A percentile compares a stretch with the other conserved stretches of the same genome.
phyloP scores from a whole-genome alignment of 2,888 invertebrate species.

The Brenthis daphne region DNA sequence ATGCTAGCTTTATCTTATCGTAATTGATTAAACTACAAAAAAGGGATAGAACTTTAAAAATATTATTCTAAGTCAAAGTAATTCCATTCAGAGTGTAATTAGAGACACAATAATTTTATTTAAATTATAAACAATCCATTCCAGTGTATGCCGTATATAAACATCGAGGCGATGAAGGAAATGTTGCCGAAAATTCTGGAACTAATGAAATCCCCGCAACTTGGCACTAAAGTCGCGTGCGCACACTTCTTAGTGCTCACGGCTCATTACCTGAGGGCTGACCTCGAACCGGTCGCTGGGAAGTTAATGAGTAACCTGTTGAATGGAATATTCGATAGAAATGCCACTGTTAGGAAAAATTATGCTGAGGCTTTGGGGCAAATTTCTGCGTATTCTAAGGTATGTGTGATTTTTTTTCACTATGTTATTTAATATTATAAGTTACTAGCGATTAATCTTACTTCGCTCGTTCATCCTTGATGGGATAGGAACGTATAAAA shows the following conservation, averaged over 20 bases:
- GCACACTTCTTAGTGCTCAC: slow-evolving; percentile 90
- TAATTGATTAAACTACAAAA: too few relatives aligned
- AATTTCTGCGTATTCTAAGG: slow-evolving; percentile 91
- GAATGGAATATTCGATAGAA: slow-evolving; percentile 91
- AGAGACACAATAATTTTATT: too few relatives aligned
- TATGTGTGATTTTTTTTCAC: slow-evolving; percentile 41
- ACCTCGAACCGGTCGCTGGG: slow-evolving; percentile 81
- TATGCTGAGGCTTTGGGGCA: slow-evolving; percentile 93
- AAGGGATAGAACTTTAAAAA: too few relatives aligned
- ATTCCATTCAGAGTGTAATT: too few relatives aligned
- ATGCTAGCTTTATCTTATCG: too few relatives aligned
- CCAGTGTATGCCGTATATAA: slow-evolving; percentile 87
- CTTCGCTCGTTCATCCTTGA: too few relatives aligned
- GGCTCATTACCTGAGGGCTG: slow-evolving; percentile 77
- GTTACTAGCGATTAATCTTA: too few relatives aligned
- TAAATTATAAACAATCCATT: slow-evolving; percentile 11
- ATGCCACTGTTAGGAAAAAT: slow-evolving; percentile 90
- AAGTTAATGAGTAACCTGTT: slow-evolving; percentile 83
- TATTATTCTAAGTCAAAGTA: too few relatives aligned
- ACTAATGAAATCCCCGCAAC: slow-evolving; percentile 90
- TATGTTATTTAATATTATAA: neutral
- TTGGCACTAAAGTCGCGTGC: slow-evolving; percentile 92
- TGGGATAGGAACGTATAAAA: too few relatives aligned
- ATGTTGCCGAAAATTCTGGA: slow-evolving; percentile 92
- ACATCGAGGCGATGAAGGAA: slow-evolving; percentile 88